Percentiles rank a stretch among this genome's conserved stretches.
Conservation (phyloP, 1,140 invertebrate species). For the Cecropterus lyciades region DNA sequence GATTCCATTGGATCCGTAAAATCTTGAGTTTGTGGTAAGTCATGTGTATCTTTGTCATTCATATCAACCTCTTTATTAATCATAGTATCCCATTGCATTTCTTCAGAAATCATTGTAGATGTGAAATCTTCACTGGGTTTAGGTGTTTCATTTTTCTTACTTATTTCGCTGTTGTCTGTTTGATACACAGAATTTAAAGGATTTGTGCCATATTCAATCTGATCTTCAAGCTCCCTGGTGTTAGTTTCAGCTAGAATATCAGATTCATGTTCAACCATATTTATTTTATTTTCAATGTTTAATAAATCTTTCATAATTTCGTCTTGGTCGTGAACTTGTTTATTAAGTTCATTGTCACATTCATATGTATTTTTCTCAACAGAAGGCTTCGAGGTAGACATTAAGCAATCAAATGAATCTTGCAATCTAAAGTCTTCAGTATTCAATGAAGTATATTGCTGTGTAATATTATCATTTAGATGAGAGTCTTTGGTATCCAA, state of each 20-base stretch:
- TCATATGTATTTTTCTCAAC: constrained; percentile 52
- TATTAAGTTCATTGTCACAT: constrained; percentile 50
- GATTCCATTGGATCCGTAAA: constrained; percentile 1
- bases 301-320: constrained; percentile 77
- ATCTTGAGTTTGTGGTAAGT: constrained; percentile 3
- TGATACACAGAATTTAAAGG: constrained; percentile 25
- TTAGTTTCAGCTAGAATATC: constrained; percentile 32
- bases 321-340: constrained; percentile 56
- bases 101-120: constrained; percentile 36
- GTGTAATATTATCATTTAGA: constrained; percentile 57
- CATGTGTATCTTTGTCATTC: background rate
- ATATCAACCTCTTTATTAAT: constrained; percentile 31
- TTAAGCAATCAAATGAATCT: constrained; percentile 69
- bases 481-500: constrained; percentile 67
- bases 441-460: constrained; percentile 59
- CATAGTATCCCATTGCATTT: constrained; percentile 56
- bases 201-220: constrained; percentile 7
- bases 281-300: constrained; percentile 71
- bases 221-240: constrained; percentile 10
- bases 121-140: constrained; percentile 31
- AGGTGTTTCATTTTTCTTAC: constrained; percentile 9
- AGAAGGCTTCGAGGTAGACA: constrained; percentile 63
- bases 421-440: constrained; percentile 66
- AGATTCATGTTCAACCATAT: constrained; percentile 40
- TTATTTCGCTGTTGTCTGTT: constrained; percentile 21